Evolutionary conservation across 2,113 vertebrate species (phyloP), one percentile per base, ranked within the genome.

Genomic region (Silurus glanis): DNA sequence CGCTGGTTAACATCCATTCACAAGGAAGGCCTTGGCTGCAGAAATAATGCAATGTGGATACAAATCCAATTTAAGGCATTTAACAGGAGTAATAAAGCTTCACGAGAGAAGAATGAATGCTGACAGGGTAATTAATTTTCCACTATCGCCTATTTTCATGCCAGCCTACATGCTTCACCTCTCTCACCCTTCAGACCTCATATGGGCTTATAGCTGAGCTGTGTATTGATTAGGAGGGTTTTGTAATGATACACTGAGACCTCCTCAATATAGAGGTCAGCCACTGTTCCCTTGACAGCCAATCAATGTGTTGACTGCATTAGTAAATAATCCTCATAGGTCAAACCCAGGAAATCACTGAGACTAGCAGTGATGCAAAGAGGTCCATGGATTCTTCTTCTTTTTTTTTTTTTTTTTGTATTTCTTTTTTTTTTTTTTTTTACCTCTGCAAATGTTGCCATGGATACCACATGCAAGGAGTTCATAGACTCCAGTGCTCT

Each of bases 321-420:
- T 89, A 91, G 89, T 88, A 88, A 88, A 90, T 89, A 91, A 79
- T 88, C 84, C 86, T 89, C 85, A 89, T 86, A 87, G 88, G 90
- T 82, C 88, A 89, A 84, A 87, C 72, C 87, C 83, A 83, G 86
- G 83, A 90, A 91, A 88, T 91, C 88, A 89, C 62, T 82, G 82
- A 83, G 69, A 53, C 83, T 88, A 75, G 49, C 64, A 56, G 62
- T 25, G 80, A 88, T 88, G 82, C 76, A 87, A 88, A 88, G 82
- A 79, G 87, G 82, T 37, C 82, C 72, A 47, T 67, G 67, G 59
- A 78, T 85, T 89, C 6, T 62, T 23, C 25, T 84, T 62, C 83
- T 69, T 74, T 83, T 80, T 84, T 85, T 47, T 84, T 37, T 37
- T 37, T 37, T 37, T 37, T 37, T 37, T 37, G 37, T 37, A 37